A percentile compares a stretch with the other conserved stretches of the same genome.
phyloP scores from a whole-genome alignment of 2,797 vertebrate species.

The Lagodon rhomboides region DNA sequence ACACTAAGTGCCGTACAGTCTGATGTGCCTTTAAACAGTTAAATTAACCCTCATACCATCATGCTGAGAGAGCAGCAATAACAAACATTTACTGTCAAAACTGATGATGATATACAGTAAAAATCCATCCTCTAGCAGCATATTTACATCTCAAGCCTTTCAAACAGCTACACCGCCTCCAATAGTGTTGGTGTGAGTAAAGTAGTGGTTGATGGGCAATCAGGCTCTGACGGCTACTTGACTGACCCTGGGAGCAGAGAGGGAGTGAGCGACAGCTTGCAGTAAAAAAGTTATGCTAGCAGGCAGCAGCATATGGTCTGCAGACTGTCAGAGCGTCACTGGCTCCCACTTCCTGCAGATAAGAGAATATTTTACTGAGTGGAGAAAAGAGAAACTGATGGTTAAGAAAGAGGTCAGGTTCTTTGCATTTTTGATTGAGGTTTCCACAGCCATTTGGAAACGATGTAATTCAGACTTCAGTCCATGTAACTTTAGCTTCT shows the following conservation, averaged over 20 bases:
- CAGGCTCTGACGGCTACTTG: conserved; percentile 52
- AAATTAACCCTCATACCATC: neutral
- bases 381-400: conserved; percentile 22
- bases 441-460: neutral
- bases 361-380: conserved; percentile 36
- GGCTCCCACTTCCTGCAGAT: conserved; percentile 35
- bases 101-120: neutral
- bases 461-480: neutral
- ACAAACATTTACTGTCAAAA: neutral
- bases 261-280: conserved; percentile 69
- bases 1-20: neutral
- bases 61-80: neutral
- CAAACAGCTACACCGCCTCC: conserved; percentile 26
- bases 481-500: neutral
- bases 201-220: conserved; percentile 66
- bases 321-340: conserved; percentile 58
- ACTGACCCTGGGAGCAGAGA: conserved; percentile 63
- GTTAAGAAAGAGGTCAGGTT: neutral
- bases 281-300: conserved; percentile 62
- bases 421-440: neutral
- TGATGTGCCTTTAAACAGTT: neutral
- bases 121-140: neutral
- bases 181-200: conserved; percentile 54
- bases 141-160: conserved; percentile 13
- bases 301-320: conserved; percentile 57